Conservation (phyloP, 2,113 vertebrate genomes). For the Garra rufa region DNA sequence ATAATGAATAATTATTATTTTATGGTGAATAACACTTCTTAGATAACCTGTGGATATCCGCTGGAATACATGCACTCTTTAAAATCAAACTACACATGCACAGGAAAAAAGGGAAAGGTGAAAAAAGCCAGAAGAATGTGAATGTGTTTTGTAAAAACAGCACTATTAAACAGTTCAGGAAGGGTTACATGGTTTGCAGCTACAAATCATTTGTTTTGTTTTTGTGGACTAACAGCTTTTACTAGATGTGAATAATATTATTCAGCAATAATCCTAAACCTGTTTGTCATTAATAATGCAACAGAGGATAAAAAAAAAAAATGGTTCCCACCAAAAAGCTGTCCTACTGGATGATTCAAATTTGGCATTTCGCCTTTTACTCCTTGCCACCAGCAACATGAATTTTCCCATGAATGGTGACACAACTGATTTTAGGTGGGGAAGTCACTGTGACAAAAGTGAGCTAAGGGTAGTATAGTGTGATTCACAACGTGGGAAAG, state of each 20-base stretch:
- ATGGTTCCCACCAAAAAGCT: slow-evolving; percentile 65
- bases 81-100: background rate
- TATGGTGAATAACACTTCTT: background rate
- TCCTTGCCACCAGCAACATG: slow-evolving; percentile 61
- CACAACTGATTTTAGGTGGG: slow-evolving; percentile 59
- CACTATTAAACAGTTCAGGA: background rate
- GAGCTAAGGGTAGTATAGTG: slow-evolving; percentile 50
- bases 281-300: slow-evolving; percentile 42
- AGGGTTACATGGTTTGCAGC: slow-evolving; percentile 13
- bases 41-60: background rate
- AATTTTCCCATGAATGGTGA: slow-evolving; percentile 73
- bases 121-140: background rate
- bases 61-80: background rate
- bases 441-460: slow-evolving; percentile 70
- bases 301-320: slow-evolving; percentile 42
- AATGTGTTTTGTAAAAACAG: background rate
- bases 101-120: background rate
- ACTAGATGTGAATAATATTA: slow-evolving; percentile 37
- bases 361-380: slow-evolving; percentile 65
- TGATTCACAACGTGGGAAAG: slow-evolving; percentile 73
- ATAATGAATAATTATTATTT: background rate
- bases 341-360: slow-evolving; percentile 57
- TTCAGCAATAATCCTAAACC: slow-evolving; percentile 40
- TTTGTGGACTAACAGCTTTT: slow-evolving; percentile 43
- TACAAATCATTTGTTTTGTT: slow-evolving; percentile 43